Percentiles rank a stretch among this genome's conserved stretches.
These are phyloP conservation scores for Phataginus tricuspis DNA, from an alignment of 2,797 vertebrate genomes.

Conservation along the genomic window DNA sequence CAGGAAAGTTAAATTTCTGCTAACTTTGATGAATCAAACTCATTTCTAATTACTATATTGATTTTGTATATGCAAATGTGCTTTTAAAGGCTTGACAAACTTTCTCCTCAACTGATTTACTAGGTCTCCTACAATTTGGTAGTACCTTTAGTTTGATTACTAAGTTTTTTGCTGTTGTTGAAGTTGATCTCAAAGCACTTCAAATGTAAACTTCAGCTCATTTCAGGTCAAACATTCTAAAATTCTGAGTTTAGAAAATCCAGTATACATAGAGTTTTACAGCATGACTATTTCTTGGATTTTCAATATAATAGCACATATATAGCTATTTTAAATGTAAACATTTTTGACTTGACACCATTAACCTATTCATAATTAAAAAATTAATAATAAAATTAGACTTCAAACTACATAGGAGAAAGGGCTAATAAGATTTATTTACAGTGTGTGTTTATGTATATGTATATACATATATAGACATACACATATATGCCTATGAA, in stretches of 20 bases:
- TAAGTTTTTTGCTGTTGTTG: background rate
- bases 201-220: background rate
- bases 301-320: background rate
- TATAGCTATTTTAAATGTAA: background rate
- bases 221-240: conserved; percentile 17
- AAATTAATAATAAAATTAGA: conserved; percentile 15
- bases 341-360: background rate
- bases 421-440: background rate
- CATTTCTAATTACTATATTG: background rate
- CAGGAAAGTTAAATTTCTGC: background rate
- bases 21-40: background rate
- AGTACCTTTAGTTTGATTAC: background rate
- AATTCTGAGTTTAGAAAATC: conserved; percentile 25
- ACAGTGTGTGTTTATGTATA: background rate
- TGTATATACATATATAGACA: background rate
- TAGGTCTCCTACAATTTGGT: background rate
- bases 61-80: background rate
- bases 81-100: background rate
- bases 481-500: too few species aligned
- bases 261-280: background rate
- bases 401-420: background rate
- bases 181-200: background rate
- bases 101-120: conserved; percentile 14
- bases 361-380: conserved; percentile 25
- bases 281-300: background rate